Base-by-base conservation (phyloP, 2,888 invertebrate genomes). In the Ellobium chinense region DNA sequence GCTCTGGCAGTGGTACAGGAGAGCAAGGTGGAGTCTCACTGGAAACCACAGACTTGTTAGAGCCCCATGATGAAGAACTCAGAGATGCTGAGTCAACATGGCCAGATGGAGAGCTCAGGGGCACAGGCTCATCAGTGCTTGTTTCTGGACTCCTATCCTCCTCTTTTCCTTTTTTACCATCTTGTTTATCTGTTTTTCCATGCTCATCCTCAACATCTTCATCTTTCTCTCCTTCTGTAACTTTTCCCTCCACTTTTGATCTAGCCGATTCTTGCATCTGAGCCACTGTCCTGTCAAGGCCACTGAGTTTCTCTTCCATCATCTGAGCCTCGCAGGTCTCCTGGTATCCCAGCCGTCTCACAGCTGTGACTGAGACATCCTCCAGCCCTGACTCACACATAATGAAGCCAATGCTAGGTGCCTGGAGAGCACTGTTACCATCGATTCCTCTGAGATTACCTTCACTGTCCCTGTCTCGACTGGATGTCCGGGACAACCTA, bases 331-430 rank as follows among this genome's bases (percentile, higher is more conserved):
- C 88, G 5, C 81, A 66, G 9, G 85, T 84, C n/a, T 89, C 89
- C 66, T 88, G 87, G 78, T 89, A 91, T 1, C 91, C 91, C 9
- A 89, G 80, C 0, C 85, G 39, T 87, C 96, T 95, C 0, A 95
- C 95, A 46, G 95, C 94, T 91, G 97, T 97, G 27, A 98, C 94
- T 14, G 96, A 95, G 24, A 98, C 96, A 0, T 97, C 97, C 93
- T 99, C 98, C 54, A 98, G 93, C 0, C 99, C 98, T 91, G 97
- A 97, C 93, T 99, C 99, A 91, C 98, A 98, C 98, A 99, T 98
- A 77, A 99, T 98, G 91, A 97, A 98, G 29, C 92, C 91, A 46
- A 90, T 87, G 27, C 82, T 83, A n/a, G 78, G 39, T n/a, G 75
- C 68, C n/a, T 31, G 31, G 14, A 27, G 31, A 37, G 12, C 65